Conservation (phyloP, 1,140 invertebrate species). For the Telenomus remus region DNA sequence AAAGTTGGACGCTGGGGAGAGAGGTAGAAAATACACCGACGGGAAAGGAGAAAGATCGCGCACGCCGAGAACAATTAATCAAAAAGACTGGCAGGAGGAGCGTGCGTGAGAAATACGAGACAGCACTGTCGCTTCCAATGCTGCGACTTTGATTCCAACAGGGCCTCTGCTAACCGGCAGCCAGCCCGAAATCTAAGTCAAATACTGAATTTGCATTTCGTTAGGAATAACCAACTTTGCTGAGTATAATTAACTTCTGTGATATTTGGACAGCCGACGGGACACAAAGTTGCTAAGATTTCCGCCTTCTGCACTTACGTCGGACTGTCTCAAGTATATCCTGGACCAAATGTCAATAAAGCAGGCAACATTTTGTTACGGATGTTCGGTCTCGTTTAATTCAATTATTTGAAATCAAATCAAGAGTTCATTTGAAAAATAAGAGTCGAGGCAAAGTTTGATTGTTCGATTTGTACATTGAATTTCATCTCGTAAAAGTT, state of each 20-base stretch:
- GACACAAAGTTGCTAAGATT: constrained; percentile 9
- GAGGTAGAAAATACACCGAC: constrained; percentile 1
- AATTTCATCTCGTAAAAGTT: constrained; percentile 30
- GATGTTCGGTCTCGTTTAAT: too few species aligned
- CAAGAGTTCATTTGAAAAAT: too few species aligned
- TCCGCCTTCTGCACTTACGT: constrained; percentile 2
- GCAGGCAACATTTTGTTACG: too few species aligned
- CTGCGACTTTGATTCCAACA: constrained; percentile 30
- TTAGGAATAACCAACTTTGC: constrained; percentile 16
- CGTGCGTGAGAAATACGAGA: constrained; percentile 70
- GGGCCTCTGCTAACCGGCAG: constrained; percentile 28
- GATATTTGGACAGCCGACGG: constrained; percentile 41
- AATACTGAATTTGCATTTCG: constrained; percentile 54
- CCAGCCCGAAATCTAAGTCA: constrained; percentile 42
- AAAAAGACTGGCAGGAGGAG: constrained; percentile 63
- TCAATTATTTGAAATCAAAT: too few species aligned
- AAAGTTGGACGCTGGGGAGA: constrained; percentile 33
- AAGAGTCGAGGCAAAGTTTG: too few species aligned
- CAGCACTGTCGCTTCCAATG: constrained; percentile 60
- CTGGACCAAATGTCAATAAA: constrained; percentile 42
- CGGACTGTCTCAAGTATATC: constrained; percentile 37
- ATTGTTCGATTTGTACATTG: constrained; percentile 19
- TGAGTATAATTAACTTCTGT: constrained; percentile 47
- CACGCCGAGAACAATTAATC: constrained; percentile 65
- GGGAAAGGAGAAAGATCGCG: constrained; percentile 13